Evolutionary conservation across 2,113 vertebrate species (phyloP).

Genomic region (Protobothrops flavoviridis): DNA sequence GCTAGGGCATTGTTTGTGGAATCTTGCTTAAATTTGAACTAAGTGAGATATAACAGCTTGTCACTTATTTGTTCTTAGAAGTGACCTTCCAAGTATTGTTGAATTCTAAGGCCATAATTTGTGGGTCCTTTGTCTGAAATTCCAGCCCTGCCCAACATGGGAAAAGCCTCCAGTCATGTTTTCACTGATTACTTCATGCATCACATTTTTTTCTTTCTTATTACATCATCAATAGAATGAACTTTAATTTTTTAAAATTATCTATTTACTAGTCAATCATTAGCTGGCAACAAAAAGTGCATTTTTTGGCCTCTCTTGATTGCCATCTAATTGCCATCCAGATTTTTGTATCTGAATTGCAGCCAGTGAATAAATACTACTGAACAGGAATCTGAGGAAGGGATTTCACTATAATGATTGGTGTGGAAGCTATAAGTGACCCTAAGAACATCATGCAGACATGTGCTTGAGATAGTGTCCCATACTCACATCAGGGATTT

Average conservation of each 20-base stretch:
- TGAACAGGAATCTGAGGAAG: neutral
- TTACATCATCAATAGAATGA: neutral
- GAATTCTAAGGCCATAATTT: neutral
- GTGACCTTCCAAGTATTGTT: neutral
- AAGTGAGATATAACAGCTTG: neutral
- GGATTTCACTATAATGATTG: neutral
- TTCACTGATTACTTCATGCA: neutral
- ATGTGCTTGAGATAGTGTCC: neutral
- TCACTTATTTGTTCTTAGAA: neutral
- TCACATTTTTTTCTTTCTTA: neutral
- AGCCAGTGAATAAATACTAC: neutral
- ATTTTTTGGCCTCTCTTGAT: neutral
- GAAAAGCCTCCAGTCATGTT: neutral
- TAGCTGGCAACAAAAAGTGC: neutral
- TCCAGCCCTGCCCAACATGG: neutral
- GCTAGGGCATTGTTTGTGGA: neutral
- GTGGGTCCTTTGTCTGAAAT: neutral
- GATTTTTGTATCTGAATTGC: neutral
- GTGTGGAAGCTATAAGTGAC: neutral
- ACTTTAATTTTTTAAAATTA: neutral
- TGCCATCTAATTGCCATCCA: neutral
- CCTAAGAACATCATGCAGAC: neutral
- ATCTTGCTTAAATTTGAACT: neutral
- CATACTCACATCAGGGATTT: neutral
- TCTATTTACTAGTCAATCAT: neutral